phyloP scores from a whole-genome alignment of 2,113 vertebrate species.

The Phylloscopus whistleri region DNA sequence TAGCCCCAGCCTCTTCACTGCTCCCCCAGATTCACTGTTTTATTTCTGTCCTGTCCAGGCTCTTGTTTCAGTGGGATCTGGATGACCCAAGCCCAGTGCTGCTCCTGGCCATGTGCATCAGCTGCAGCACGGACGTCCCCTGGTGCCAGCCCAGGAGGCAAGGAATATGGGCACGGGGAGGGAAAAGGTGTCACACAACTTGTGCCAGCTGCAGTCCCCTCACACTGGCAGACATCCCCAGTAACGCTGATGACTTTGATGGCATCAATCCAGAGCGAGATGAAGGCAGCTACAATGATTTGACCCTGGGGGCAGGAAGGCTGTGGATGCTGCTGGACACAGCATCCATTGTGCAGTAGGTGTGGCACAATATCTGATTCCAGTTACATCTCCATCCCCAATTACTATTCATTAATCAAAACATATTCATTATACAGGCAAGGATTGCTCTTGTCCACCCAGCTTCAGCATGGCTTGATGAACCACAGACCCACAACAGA shows the following conservation, averaged over 20 bases:
- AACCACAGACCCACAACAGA: neutral
- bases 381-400: too few relatives aligned
- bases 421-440: too few relatives aligned
- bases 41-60: neutral
- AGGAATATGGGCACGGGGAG: neutral
- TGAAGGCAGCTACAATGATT: rapidly evolving
- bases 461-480: rapidly evolving
- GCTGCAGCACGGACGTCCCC: neutral
- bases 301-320: neutral
- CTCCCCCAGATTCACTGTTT: neutral
- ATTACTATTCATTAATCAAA: too few relatives aligned
- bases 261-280: neutral
- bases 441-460: neutral
- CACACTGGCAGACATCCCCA: neutral
- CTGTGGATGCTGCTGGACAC: neutral
- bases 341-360: too few relatives aligned
- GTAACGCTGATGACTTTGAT: rapidly evolving
- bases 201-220: neutral
- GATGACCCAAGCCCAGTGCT: neutral
- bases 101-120: rapidly evolving
- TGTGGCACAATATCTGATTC: too few relatives aligned
- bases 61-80: neutral
- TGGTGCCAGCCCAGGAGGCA: neutral
- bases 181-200: neutral
- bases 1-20: neutral